Evolutionary conservation across 2,113 vertebrate species (phyloP).

Genomic region (Salvelinus fontinalis): DNA sequence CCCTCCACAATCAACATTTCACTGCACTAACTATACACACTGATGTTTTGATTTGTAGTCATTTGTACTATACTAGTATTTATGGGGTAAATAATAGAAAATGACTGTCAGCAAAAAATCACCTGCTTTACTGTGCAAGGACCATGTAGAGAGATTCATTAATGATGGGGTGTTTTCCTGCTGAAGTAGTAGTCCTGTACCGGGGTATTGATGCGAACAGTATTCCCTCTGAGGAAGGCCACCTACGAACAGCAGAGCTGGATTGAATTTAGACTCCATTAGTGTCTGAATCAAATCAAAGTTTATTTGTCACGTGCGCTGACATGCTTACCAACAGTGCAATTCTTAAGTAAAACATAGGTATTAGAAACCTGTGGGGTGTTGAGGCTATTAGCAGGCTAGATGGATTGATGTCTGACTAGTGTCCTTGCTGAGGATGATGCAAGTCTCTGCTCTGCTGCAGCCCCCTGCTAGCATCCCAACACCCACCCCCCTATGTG

Average conservation of each 20-base stretch:
- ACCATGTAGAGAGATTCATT: not conserved
- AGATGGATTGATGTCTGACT: constrained; percentile 46
- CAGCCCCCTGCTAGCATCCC: not conserved
- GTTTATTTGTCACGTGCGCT: not conserved
- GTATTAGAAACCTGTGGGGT: not conserved
- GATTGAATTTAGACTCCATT: constrained; percentile 69
- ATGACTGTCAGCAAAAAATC: not conserved
- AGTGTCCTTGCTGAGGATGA: constrained; percentile 8
- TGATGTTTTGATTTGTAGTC: not conserved
- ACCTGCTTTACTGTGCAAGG: not conserved
- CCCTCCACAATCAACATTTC: constrained; percentile 13
- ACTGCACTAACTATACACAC: not conserved
- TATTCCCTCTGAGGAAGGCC: constrained; percentile 25
- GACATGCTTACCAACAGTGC: no score
- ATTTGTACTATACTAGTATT: not conserved
- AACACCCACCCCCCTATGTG: not conserved
- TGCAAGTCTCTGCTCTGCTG: not conserved
- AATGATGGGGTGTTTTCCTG: constrained; percentile 13
- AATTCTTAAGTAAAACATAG: no score
- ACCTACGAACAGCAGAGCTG: constrained; percentile 28
- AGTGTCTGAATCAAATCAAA: constrained; percentile 33
- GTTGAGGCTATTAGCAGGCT: constrained; percentile 40
- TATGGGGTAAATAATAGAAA: not conserved
- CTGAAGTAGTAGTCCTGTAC: not conserved
- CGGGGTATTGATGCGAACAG: constrained; percentile 9